These are phyloP conservation scores for Hafferia zeledoni DNA, from an alignment of 2,797 vertebrate species.

Conservation along the genomic window DNA sequence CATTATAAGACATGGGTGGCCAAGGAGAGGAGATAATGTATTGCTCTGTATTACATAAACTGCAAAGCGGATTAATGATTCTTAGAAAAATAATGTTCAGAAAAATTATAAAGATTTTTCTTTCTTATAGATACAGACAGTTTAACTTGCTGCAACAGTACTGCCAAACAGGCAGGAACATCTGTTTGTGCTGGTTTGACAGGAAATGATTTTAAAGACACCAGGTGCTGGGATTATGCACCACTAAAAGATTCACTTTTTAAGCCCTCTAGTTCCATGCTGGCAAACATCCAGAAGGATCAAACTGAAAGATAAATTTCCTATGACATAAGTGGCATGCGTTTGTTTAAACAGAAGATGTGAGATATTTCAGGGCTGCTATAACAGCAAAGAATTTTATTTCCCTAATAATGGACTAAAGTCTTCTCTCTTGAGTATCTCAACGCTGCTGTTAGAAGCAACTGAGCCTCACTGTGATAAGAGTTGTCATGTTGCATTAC, in stretches of 20 bases:
- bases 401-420: neutral
- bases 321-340: neutral
- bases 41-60: constrained; percentile 5
- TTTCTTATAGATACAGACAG: neutral
- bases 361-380: constrained; percentile 3
- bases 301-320: constrained; percentile 29
- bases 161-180: constrained; percentile 4
- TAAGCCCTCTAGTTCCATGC: neutral
- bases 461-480: neutral
- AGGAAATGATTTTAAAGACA: constrained; percentile 14
- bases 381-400: neutral
- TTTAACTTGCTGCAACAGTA: neutral
- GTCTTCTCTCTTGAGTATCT: neutral
- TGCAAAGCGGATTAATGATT: neutral
- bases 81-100: constrained; percentile 25
- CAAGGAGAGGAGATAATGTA: neutral
- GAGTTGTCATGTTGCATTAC: neutral
- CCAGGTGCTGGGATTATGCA: constrained; percentile 6
- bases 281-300: constrained; percentile 34
- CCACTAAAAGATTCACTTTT: neutral
- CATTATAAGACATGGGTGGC: neutral
- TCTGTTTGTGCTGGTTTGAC: constrained; percentile 19
- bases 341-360: constrained; percentile 26
- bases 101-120: constrained; percentile 13
- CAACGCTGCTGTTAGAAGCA: neutral